These are phyloP conservation scores for Chrysotoxum bicinctum DNA, from an alignment of 2,888 invertebrate species.

Conservation along the genomic window DNA sequence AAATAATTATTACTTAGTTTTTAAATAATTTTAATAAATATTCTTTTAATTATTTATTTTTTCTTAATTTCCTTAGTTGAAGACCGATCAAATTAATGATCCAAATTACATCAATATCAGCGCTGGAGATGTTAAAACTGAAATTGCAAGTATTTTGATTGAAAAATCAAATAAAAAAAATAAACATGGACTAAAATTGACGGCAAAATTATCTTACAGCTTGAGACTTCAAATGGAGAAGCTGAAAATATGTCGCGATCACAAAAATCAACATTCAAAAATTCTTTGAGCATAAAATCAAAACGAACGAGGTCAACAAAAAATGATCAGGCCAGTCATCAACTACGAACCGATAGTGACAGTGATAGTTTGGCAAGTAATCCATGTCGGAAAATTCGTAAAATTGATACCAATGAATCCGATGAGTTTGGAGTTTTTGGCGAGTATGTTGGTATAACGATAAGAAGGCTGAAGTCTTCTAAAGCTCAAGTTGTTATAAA, in stretches of 20 bases:
- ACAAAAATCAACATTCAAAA: slow-evolving; percentile 6
- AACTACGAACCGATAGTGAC: slow-evolving; percentile 44
- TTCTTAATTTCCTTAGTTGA: slow-evolving; percentile 10
- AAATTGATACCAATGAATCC: slow-evolving; percentile 14
- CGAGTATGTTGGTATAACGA: slow-evolving; percentile 80
- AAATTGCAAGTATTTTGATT: slow-evolving; percentile 78
- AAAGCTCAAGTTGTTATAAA: slow-evolving; percentile 80
- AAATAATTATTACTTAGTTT: too few species aligned
- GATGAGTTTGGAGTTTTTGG: slow-evolving; percentile 80
- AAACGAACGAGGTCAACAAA: slow-evolving; percentile 39
- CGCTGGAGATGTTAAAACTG: slow-evolving; percentile 80
- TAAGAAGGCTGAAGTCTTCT: slow-evolving; percentile 79
- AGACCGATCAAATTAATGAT: slow-evolving; percentile 42
- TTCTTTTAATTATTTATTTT: slow-evolving; percentile 2
- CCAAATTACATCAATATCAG: slow-evolving; percentile 76
- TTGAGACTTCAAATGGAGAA: slow-evolving; percentile 52
- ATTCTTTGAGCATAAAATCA: neutral
- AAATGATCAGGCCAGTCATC: slow-evolving; percentile 8
- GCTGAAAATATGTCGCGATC: slow-evolving; percentile 13
- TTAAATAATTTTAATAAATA: neutral
- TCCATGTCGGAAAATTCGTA: slow-evolving; percentile 33
- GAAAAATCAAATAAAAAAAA: neutral
- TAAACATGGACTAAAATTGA: neutral
- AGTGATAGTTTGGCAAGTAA: slow-evolving; percentile 42
- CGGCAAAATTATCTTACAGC: slow-evolving; percentile 1